Evolutionary conservation across 2,888 invertebrate genomes (phyloP).

Genomic region (Scaeva pyrastri): DNA sequence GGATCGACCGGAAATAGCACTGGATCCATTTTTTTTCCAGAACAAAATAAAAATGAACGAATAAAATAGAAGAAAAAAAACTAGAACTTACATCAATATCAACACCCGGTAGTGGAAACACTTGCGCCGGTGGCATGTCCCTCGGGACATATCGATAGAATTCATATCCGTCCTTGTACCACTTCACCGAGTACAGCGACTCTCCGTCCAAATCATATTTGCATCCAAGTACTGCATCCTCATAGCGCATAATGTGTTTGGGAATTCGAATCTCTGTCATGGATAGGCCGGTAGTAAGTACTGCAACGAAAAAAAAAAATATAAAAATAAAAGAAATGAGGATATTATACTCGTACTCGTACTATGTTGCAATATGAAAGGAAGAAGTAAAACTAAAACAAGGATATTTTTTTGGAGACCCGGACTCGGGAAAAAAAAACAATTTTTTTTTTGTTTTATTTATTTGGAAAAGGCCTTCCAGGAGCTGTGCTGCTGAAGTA

Average conservation of each 20-base stretch:
- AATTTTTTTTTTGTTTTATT: constrained; percentile 6
- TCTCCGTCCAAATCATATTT: constrained; percentile 93
- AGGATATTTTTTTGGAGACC: constrained; percentile 25
- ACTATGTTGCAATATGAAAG: constrained; percentile 21
- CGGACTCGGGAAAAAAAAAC: constrained; percentile 6
- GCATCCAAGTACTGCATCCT: constrained; percentile 91
- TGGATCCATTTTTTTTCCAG: constrained; percentile 12
- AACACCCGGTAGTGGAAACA: constrained; percentile 92
- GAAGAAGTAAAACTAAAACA: constrained; percentile 49
- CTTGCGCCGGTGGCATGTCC: constrained; percentile 91
- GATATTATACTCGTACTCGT: too few relatives aligned
- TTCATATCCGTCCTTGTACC: constrained; percentile 96
- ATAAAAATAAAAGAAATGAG: constrained; percentile 1
- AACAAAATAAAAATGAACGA: constrained; percentile 19
- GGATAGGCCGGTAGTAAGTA: constrained; percentile 86
- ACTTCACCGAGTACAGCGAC: constrained; percentile 94
- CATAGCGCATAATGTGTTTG: constrained; percentile 91
- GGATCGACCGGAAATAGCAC: constrained; percentile 34
- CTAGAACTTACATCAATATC: constrained; percentile 92
- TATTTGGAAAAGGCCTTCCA: constrained; percentile 25
- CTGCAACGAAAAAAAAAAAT: constrained; percentile 79
- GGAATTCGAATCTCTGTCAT: constrained; percentile 92
- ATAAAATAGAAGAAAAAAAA: constrained; percentile 24
- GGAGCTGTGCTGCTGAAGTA: constrained; percentile 41
- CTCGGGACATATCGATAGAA: constrained; percentile 94